Percentiles rank a stretch among this genome's conserved stretches.
These are phyloP conservation scores for Cyanocitta stelleri DNA, from an alignment of 2,113 vertebrate species.

Conservation along the genomic window DNA sequence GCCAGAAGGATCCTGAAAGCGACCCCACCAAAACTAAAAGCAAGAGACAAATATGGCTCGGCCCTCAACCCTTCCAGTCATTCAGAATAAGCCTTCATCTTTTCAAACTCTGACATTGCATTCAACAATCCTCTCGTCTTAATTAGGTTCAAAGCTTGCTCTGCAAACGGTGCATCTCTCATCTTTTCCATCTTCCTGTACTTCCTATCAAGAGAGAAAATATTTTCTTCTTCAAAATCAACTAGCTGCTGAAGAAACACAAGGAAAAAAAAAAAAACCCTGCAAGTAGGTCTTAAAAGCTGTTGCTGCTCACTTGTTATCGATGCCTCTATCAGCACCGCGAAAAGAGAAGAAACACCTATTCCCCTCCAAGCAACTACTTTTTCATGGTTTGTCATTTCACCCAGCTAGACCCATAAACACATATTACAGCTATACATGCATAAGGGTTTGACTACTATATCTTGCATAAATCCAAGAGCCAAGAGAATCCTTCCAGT, in stretches of 20 bases:
- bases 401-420: neutral
- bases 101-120: slow-evolving; percentile 8
- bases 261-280: neutral
- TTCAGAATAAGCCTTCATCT: neutral
- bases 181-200: slow-evolving; percentile 57
- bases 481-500: neutral
- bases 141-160: slow-evolving; percentile 34
- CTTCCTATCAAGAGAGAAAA: slow-evolving; percentile 52
- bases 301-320: neutral
- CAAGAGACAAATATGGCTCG: neutral
- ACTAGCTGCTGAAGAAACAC: neutral
- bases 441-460: neutral
- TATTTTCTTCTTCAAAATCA: slow-evolving; percentile 48
- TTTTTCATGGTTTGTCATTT: neutral
- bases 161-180: slow-evolving; percentile 8
- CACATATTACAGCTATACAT: neutral
- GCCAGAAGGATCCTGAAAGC: neutral
- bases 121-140: slow-evolving; percentile 29
- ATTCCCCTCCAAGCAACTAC: neutral
- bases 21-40: neutral
- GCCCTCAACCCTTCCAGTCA: slow-evolving; percentile 8
- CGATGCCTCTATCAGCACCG: neutral
- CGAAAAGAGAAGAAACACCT: neutral
- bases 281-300: neutral
- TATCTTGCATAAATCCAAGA: neutral